A percentile compares a stretch with the other conserved stretches of the same genome.
phyloP scores from a whole-genome alignment of 2,888 invertebrate species.

The Piscicola geometra region DNA sequence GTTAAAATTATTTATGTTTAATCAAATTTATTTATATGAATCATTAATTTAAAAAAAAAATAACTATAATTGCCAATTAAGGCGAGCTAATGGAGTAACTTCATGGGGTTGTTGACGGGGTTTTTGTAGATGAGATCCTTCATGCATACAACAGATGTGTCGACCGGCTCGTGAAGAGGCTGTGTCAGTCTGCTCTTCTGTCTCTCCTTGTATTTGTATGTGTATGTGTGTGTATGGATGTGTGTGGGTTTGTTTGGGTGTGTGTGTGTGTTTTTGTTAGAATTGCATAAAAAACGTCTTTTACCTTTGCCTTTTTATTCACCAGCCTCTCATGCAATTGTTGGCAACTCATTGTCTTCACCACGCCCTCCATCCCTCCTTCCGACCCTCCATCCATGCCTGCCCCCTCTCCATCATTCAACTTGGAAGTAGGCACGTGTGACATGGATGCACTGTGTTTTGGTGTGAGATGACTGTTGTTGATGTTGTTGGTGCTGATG shows the following conservation, averaged over 20 bases:
- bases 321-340: not conserved
- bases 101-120: constrained; percentile 61
- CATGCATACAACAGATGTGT: constrained; percentile 68
- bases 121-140: constrained; percentile 87
- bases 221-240: not conserved
- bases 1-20: too few species aligned
- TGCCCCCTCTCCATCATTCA: not conserved
- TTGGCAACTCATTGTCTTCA: not conserved
- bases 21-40: too few species aligned
- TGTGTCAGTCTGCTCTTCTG: constrained; percentile 30
- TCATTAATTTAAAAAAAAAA: not conserved
- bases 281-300: too few species aligned
- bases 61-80: not conserved
- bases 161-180: constrained; percentile 47
- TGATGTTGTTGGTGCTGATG: too few species aligned
- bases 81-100: constrained; percentile 43
- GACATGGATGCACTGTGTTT: too few species aligned
- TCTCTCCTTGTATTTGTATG: constrained; percentile 13
- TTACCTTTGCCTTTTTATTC: not conserved
- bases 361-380: too few species aligned
- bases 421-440: too few species aligned
- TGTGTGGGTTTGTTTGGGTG: not conserved
- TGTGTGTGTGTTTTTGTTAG: not conserved
- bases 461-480: too few species aligned
- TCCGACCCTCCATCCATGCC: too few species aligned